Evolutionary conservation across 1,140 invertebrate genomes (phyloP).

Genomic region (Leptopilina clavipes): DNA sequence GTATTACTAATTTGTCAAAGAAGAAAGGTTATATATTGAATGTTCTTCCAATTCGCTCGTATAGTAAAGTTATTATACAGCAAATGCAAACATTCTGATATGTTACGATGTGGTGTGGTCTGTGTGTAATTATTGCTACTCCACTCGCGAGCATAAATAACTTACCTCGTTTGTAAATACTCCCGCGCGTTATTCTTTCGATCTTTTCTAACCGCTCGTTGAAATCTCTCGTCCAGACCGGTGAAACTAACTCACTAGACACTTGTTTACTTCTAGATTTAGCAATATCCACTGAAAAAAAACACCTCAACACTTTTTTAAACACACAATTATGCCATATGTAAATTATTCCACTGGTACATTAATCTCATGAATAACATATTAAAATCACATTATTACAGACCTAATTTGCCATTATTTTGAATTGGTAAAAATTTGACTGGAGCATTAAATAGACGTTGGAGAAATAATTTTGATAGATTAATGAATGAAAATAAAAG

Average conservation of each 20-base stretch:
- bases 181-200: conserved; percentile 52
- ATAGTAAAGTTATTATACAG: conserved; percentile 51
- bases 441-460: too few relatives aligned
- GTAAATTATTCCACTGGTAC: background rate
- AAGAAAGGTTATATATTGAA: too few relatives aligned
- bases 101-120: conserved; percentile 7
- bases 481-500: too few relatives aligned
- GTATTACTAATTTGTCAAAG: too few relatives aligned
- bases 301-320: background rate
- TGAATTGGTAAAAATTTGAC: too few relatives aligned
- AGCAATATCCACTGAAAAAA: background rate
- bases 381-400: too few relatives aligned
- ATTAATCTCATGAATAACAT: too few relatives aligned
- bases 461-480: background rate
- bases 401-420: too few relatives aligned
- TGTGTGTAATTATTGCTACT: conserved; percentile 37
- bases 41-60: conserved; percentile 15
- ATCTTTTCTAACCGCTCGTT: conserved; percentile 56
- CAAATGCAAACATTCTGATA: conserved; percentile 59
- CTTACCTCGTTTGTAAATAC: conserved; percentile 56
- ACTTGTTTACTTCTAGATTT: background rate
- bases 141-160: conserved; percentile 45
- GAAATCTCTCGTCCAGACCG: conserved; percentile 57
- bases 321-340: too few relatives aligned
- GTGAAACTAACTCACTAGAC: conserved; percentile 59